Evolutionary conservation across 2,797 vertebrate genomes (phyloP), one percentile per base, ranked within the genome.

Genomic region (Mergus octosetaceus): DNA sequence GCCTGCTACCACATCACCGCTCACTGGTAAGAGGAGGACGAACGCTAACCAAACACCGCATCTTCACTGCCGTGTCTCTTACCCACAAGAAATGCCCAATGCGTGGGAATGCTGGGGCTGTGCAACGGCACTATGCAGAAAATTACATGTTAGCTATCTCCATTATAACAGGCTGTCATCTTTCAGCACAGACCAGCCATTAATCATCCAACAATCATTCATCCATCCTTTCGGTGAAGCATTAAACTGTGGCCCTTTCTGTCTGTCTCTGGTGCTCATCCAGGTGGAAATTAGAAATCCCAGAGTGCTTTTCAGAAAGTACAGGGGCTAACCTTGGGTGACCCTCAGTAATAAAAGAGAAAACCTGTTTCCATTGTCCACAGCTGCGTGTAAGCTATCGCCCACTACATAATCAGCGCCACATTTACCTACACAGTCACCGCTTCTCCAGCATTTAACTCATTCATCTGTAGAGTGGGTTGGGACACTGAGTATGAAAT

Each of bases 261-360:
- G 94, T 93, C 90, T 94, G 95, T 95, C 95, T 89, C 93, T 80
- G 82, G 83, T 95, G 96, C 96, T 97, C 94, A 96, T 96, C 95
- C 96, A 96, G 95, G 95, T 97, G 96, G 96, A 97, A 97, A 97
- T 97, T 97, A 96, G 95, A 97, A 97, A 96, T 97, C 96, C 95
- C 95, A 92, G 95, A 94, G 95, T 94, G 96, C 96, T 95, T 94
- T 97, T 94, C 93, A 95, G 84, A 96, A 96, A 82, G 91, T 96
- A 92, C 84, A 94, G 91, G 92, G 97, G 89, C 90, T 95, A 96
- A 92, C 90, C 93, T 53, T 76, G 68, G 45, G 19, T 96, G 96
- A 97, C 96, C 96, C 85, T 81, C 62, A 58, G 54, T 96, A 95
- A 96, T 94, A 95, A 89, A 96, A 89, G 90, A 85, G 87, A 96